Evolutionary conservation across 2,888 invertebrate species (phyloP).

Genomic region (Drosophila vallismaia): DNA sequence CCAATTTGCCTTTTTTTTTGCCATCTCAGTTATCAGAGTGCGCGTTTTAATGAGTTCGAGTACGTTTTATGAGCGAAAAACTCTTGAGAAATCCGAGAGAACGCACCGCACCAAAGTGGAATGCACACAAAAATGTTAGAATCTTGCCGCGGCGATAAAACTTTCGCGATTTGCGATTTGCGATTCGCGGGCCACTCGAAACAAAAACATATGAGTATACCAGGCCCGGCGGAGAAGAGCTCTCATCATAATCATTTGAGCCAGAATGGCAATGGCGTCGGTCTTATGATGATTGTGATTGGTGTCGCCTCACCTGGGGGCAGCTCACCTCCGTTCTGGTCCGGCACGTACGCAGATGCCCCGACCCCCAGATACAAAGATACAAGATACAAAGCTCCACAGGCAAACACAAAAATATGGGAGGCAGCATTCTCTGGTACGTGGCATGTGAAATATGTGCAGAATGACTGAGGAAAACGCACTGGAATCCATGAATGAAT

Average conservation of each 20-base stretch:
- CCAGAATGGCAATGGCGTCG: conserved; percentile 59
- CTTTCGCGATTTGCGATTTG: conserved; percentile 66
- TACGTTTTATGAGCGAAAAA: conserved; percentile 73
- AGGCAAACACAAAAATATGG: not conserved
- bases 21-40: conserved; percentile 77
- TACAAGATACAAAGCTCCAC: conserved; percentile 20
- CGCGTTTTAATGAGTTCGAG: conserved; percentile 79
- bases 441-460: conserved; percentile 50
- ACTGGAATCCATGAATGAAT: conserved; percentile 50
- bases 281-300: conserved; percentile 76
- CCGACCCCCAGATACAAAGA: conserved; percentile 56
- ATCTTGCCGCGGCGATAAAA: conserved; percentile 76
- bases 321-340: conserved; percentile 29
- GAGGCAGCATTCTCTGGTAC: conserved; percentile 29
- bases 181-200: conserved; percentile 28
- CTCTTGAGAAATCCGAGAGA: conserved; percentile 37
- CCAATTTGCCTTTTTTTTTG: conserved; percentile 42
- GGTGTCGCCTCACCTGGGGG: conserved; percentile 58
- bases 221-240: conserved; percentile 32
- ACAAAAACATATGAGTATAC: conserved; percentile 7
- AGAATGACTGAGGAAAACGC: conserved; percentile 26
- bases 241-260: conserved; percentile 70
- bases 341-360: conserved; percentile 62
- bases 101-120: conserved; percentile 78
- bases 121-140: conserved; percentile 79